Percentiles rank a stretch among this genome's conserved stretches.
These are phyloP conservation scores for Pterocles gutturalis DNA, from an alignment of 2,113 vertebrate genomes.

Conservation along the genomic window DNA sequence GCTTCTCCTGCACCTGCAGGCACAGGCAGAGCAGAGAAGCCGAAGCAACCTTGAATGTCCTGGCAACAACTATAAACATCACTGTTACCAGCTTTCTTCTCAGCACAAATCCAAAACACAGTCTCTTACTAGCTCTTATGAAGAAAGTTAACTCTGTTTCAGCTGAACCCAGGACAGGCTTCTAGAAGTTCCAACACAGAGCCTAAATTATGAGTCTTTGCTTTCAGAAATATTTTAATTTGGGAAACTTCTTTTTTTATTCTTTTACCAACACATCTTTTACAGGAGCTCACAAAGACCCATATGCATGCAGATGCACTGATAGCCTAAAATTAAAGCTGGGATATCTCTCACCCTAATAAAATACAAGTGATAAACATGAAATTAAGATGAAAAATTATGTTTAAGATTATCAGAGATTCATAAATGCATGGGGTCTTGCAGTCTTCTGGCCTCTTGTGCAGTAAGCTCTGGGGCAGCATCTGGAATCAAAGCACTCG, in stretches of 20 bases:
- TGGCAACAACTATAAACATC: too few species aligned
- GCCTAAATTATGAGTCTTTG: background rate
- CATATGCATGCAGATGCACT: background rate
- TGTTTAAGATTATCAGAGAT: background rate
- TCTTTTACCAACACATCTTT: background rate
- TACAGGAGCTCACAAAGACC: background rate
- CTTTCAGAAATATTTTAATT: background rate
- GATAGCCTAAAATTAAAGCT: background rate
- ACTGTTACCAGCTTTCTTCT: too few species aligned
- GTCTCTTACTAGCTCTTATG: too few species aligned
- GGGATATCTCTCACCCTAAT: background rate
- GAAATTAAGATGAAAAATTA: background rate
- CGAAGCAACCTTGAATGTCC: too few species aligned
- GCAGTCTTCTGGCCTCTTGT: background rate
- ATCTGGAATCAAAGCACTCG: fast-evolving
- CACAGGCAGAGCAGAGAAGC: too few species aligned
- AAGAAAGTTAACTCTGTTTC: too few species aligned
- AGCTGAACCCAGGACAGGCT: background rate
- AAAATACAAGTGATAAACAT: background rate
- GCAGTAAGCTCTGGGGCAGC: fast-evolving
- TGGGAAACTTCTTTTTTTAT: background rate
- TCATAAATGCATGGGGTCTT: background rate
- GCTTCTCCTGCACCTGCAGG: too few species aligned
- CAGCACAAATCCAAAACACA: too few species aligned
- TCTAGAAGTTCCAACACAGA: background rate